Evolutionary conservation across 1,140 invertebrate species (phyloP).

Genomic region (Argopecten irradians): DNA sequence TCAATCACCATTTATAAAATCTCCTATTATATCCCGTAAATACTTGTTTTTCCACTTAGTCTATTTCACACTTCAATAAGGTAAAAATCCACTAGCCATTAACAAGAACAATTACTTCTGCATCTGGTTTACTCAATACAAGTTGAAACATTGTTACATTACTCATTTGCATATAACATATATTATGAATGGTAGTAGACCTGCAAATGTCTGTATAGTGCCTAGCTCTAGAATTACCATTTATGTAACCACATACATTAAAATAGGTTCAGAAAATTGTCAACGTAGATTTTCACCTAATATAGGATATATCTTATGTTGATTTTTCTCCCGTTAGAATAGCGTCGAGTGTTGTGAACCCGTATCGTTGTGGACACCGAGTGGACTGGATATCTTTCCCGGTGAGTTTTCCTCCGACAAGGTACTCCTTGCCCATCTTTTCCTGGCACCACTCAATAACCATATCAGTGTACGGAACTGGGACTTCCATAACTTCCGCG

Average conservation of each 20-base stretch:
- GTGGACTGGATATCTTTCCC: slow-evolving; percentile 63
- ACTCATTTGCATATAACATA: too few relatives aligned
- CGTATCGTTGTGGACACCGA: slow-evolving; percentile 67
- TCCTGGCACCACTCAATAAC: slow-evolving; percentile 68
- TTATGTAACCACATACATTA: not conserved
- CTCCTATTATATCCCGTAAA: too few relatives aligned
- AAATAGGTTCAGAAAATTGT: not conserved
- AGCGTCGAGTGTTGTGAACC: slow-evolving; percentile 60
- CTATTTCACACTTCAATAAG: too few relatives aligned
- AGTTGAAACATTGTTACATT: too few relatives aligned
- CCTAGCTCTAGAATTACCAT: not conserved
- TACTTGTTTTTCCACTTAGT: too few relatives aligned
- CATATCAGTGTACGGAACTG: slow-evolving; percentile 58
- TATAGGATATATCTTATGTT: not conserved
- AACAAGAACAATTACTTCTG: too few relatives aligned
- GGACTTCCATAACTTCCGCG: slow-evolving; percentile 57
- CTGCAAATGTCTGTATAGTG: too few relatives aligned
- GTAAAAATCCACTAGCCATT: too few relatives aligned
- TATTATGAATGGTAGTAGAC: too few relatives aligned
- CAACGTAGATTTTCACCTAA: not conserved
- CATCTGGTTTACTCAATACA: too few relatives aligned
- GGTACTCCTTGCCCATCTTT: slow-evolving; percentile 66
- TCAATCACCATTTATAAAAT: too few relatives aligned
- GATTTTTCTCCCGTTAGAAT: slow-evolving; percentile 49
- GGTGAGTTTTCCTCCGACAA: slow-evolving; percentile 65